phyloP scores from a whole-genome alignment of 1,140 invertebrate species.

The Thaumatotibia leucotreta region DNA sequence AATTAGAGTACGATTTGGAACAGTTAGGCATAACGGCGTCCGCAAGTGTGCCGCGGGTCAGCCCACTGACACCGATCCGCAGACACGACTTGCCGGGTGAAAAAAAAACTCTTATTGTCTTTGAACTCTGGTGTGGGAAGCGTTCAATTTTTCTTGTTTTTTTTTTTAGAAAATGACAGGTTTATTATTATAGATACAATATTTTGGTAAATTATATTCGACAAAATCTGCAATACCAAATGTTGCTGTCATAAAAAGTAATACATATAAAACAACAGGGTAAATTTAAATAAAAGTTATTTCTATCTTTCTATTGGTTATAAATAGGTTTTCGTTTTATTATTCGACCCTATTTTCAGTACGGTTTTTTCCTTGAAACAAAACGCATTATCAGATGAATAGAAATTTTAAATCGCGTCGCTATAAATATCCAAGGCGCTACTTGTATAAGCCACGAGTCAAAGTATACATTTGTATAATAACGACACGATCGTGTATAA shows the following conservation, averaged over 20 bases:
- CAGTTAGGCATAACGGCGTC: slow-evolving; percentile 60
- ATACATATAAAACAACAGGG: too few relatives aligned
- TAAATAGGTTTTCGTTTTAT: too few relatives aligned
- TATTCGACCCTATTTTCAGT: too few relatives aligned
- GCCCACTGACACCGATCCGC: slow-evolving; percentile 56
- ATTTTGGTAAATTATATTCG: too few relatives aligned
- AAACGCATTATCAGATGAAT: not conserved
- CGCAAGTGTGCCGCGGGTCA: slow-evolving; percentile 60
- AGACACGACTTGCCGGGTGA: slow-evolving; percentile 10
- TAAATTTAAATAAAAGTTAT: too few relatives aligned
- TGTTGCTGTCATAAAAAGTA: too few relatives aligned
- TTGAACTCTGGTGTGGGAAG: not conserved
- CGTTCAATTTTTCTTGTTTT: too few relatives aligned
- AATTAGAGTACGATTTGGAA: slow-evolving; percentile 55
- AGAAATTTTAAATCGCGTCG: not conserved
- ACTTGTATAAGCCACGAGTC: not conserved
- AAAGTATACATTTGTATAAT: slow-evolving; percentile 50
- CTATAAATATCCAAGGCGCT: not conserved
- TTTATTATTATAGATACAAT: too few relatives aligned
- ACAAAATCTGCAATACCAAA: too few relatives aligned
- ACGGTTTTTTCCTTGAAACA: too few relatives aligned
- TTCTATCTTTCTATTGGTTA: too few relatives aligned
- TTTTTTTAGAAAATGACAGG: too few relatives aligned
- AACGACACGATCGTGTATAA: slow-evolving; percentile 34
- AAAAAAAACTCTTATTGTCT: slow-evolving; percentile 3